phyloP scores from a whole-genome alignment of 2,797 vertebrate genomes.

The Carduelis carduelis region DNA sequence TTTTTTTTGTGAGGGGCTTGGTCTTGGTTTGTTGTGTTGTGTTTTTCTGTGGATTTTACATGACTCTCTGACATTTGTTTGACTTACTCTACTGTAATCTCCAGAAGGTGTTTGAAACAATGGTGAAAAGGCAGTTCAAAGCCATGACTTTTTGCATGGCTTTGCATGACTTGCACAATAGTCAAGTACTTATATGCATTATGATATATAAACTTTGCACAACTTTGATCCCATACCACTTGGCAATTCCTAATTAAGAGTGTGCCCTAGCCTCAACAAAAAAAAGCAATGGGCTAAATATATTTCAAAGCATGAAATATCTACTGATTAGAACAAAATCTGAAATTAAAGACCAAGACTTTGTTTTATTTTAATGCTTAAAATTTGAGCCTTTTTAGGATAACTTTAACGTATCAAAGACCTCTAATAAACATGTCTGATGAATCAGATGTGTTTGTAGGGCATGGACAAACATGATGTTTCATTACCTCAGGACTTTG shows the following conservation, averaged over 20 bases:
- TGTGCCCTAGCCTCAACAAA: background rate
- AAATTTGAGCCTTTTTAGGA: background rate
- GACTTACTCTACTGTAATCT: background rate
- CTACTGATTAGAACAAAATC: background rate
- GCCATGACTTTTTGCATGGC: background rate
- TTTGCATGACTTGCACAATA: background rate
- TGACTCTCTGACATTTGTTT: background rate
- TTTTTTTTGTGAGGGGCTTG: background rate
- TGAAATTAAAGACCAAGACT: background rate
- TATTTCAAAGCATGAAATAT: background rate
- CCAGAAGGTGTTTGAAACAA: background rate
- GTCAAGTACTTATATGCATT: background rate
- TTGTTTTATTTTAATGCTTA: background rate
- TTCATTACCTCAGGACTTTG: background rate
- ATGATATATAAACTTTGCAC: background rate
- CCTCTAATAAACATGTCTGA: background rate
- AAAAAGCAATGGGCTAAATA: background rate
- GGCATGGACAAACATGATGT: background rate
- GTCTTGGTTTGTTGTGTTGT: fast-evolving
- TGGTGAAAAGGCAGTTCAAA: background rate
- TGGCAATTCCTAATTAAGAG: background rate
- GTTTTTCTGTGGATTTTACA: background rate
- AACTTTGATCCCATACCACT: background rate
- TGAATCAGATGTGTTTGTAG: background rate
- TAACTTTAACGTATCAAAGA: background rate